Evolutionary conservation across 2,797 vertebrate species (phyloP).

Genomic region (Pangasius djambal): DNA sequence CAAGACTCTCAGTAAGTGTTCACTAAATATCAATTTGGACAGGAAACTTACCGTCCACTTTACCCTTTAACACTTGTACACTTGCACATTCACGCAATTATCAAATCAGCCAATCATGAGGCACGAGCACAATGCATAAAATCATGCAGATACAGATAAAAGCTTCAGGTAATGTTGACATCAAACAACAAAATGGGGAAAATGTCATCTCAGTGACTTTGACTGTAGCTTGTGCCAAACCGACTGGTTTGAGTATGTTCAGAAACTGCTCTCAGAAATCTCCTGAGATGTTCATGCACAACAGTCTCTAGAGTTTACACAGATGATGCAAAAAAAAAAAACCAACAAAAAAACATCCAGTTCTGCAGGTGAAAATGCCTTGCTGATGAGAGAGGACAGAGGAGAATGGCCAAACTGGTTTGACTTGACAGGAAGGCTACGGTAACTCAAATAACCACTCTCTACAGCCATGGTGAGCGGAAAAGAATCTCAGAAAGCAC

Average conservation of each 20-base stretch:
- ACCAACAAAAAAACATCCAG: neutral
- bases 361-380: neutral
- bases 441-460: neutral
- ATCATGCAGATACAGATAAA: neutral
- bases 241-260: neutral
- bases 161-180: neutral
- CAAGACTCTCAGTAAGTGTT: too few relatives aligned
- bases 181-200: neutral
- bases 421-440: neutral
- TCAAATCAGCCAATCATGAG: neutral
- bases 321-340: too few relatives aligned
- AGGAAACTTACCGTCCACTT: neutral
- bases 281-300: neutral
- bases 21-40: neutral
- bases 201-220: neutral
- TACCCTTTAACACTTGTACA: neutral
- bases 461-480: neutral
- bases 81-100: neutral
- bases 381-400: neutral
- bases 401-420: too few relatives aligned
- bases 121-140: neutral
- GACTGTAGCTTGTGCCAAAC: neutral
- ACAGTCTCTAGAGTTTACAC: neutral
- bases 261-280: neutral
- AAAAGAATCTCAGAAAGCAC: neutral